phyloP scores from a whole-genome alignment of 1,140 invertebrate genomes.

The Andricus grossulariae region DNA sequence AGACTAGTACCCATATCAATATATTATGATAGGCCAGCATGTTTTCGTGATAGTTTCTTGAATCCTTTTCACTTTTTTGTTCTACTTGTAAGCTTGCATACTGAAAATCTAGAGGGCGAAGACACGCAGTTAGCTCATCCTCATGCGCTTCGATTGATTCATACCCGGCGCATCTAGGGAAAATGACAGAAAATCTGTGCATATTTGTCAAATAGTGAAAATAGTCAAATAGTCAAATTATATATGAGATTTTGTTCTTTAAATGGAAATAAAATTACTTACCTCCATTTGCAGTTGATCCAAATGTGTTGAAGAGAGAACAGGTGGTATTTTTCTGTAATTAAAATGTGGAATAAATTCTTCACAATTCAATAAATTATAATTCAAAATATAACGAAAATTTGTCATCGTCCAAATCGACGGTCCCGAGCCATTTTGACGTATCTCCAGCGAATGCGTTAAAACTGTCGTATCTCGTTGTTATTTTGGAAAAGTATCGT shows the following conservation, averaged over 20 bases:
- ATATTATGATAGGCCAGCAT: slow-evolving; percentile 67
- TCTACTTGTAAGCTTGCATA: slow-evolving; percentile 31
- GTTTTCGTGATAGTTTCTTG: slow-evolving; percentile 45
- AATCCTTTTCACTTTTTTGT: slow-evolving; percentile 39
- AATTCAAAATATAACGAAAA: no score
- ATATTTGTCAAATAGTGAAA: slow-evolving; percentile 18
- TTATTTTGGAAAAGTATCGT: no score
- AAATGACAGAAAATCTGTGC: slow-evolving; percentile 37
- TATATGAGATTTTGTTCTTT: slow-evolving; percentile 31
- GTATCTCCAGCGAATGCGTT: no score
- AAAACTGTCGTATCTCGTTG: no score
- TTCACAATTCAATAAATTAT: no score
- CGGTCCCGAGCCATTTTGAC: no score
- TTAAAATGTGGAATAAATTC: slow-evolving; percentile 34
- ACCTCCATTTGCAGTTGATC: slow-evolving; percentile 70
- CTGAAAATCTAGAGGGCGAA: slow-evolving; percentile 62
- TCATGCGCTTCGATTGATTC: slow-evolving; percentile 72
- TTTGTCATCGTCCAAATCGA: no score
- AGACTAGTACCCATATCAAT: slow-evolving; percentile 62
- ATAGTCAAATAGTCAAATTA: slow-evolving; percentile 19
- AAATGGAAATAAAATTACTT: slow-evolving; percentile 55
- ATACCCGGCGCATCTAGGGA: slow-evolving; percentile 65
- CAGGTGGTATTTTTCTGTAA: slow-evolving; percentile 72
- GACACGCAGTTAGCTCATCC: slow-evolving; percentile 74
- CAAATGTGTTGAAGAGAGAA: slow-evolving; percentile 68